Base-by-base conservation (phyloP, 2,888 invertebrate genomes). In the Catocala fraxini region DNA sequence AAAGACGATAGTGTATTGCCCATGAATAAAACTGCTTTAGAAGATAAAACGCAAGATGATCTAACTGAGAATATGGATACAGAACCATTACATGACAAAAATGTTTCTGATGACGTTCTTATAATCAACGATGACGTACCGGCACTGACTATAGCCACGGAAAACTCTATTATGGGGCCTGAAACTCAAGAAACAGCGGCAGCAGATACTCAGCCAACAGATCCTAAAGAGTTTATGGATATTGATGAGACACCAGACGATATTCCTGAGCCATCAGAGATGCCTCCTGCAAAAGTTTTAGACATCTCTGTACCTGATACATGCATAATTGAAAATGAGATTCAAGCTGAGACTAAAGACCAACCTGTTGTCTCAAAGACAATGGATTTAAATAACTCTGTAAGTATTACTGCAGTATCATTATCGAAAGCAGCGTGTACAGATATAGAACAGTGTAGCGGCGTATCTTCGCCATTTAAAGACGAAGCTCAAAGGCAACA, bases 31-130 rank as follows among this genome's bases (percentile, higher is more conserved):
- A 89, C 89, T 42, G 81, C 71, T 34, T 62, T 73, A 43, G 74
- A 75, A 46, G 81, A 82, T 25, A 80, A 77, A 53, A 77, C 63
- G 25, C 68, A 77, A 34, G 64, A 63, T 42, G 79, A 89, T 62
- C 76, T 85, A 46, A 91, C 89, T 45, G 89, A 88, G 63, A 84
- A 89, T 75, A 88, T 90, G 87, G 90, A 92, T 63, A 92, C 92
- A 0, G 83, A 90, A 70, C 82, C 85, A 0, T 71, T 87, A 5
- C 68, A 70, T 34, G 68, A 75, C 13, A 71, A 72, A 52, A 70
- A 73, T 7, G 68, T 75, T 56, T 74, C 80, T 51, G 79, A 83
- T 58, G 84, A 86, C 13, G 74, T 88, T 43, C 80, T 87, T 45
- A 47, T 87, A 47, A 75, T 85, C 10, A 78, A 76, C 63, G 81